phyloP scores from a whole-genome alignment of 2,113 vertebrate genomes.

The Phoenicopterus ruber region DNA sequence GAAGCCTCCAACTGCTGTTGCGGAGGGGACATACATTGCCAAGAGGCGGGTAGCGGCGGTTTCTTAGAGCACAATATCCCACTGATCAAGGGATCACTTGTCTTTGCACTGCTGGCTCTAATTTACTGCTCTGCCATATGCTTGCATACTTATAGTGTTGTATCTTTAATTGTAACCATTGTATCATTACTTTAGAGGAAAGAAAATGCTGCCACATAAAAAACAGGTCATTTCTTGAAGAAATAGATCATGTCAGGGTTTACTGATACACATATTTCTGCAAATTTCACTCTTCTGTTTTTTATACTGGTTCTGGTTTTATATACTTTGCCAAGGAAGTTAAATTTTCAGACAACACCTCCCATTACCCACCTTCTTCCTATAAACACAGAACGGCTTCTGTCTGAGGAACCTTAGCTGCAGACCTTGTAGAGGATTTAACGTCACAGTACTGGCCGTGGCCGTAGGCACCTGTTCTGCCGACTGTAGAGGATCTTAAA shows the following conservation, averaged over 20 bases:
- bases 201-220: neutral
- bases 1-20: neutral
- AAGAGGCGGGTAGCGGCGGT: neutral
- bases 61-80: neutral
- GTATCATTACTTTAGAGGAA: neutral
- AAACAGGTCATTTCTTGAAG: neutral
- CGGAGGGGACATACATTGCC: neutral
- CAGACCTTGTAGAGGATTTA: neutral
- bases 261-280: neutral
- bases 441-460: neutral
- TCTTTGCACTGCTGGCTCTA: neutral
- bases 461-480: neutral
- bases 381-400: neutral
- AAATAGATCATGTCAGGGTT: neutral
- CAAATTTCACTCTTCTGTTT: neutral
- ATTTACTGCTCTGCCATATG: neutral
- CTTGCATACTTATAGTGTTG: conserved; percentile 13
- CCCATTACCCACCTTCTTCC: neutral
- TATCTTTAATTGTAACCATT: neutral
- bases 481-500: neutral
- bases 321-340: neutral
- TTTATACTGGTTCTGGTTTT: neutral
- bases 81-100: neutral
- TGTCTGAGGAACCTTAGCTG: neutral
- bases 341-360: neutral